Base-by-base conservation (phyloP, 2,797 vertebrate genomes). In the Falco biarmicus region DNA sequence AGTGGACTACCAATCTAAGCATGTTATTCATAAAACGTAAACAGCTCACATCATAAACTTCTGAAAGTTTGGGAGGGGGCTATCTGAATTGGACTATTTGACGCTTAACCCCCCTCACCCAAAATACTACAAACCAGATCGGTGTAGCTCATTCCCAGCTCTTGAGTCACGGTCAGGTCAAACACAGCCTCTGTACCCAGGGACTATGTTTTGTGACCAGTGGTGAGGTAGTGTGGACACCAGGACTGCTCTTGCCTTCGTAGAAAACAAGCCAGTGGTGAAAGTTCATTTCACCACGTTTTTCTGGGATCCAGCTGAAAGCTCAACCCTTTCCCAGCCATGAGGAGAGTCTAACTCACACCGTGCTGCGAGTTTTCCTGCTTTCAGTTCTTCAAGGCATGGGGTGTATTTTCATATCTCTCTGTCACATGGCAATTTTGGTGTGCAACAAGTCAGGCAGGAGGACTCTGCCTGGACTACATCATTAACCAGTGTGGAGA, bases 71-170 rank as follows among this genome's bases (percentile, higher is more conserved):
- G 45, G 10, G 37, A 77, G 20, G 5, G 4, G 1, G 6, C 39
- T 69, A 2, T 25, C 17, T 53, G 71, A 32, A 28, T 2, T 41
- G 34, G 39, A 63, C 53, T 59, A 20, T 71, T 61, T 87, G 78
- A n/a, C 50, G 43, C 14, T 34, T 59, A 37, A 37, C 2, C 77
- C 1, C 10, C 7, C 16, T 70, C 45, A 75, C 9, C 11, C 45
- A 34, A 88, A 93, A n/a, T 24, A 15, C 47, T 78, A 70, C 47
- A 91, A 45, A 65, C 26, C 48, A 63, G 10, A 50, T 22, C 2
- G 3, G 31, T 8, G 21, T 13, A 74, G 20, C 34, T 48, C 2
- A 0, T 48, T 80, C 34, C 37, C 0, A 0, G 15, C 15, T 76
- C 34, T 60, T 64, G 39, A 70, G 28, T n/a, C 32, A 43, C 3